These are phyloP conservation scores for Urechis unicinctus DNA, from an alignment of 2,888 invertebrate species.

Conservation along the genomic window DNA sequence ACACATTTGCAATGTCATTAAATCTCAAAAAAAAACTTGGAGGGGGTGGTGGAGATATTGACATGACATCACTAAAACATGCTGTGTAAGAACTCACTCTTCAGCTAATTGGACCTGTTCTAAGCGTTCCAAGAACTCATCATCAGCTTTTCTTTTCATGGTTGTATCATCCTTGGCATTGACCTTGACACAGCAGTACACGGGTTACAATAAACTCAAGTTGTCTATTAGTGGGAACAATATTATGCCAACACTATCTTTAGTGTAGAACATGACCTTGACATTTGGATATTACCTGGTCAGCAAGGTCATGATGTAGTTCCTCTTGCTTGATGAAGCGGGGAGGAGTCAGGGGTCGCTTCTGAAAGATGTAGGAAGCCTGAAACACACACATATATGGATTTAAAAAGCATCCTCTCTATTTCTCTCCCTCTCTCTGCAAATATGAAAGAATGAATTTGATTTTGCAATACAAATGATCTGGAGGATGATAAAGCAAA, in stretches of 20 bases:
- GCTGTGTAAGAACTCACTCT: slow-evolving; percentile 42
- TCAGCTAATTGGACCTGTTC: slow-evolving; percentile 51
- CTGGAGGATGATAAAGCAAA: too few relatives aligned
- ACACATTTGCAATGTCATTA: too few relatives aligned
- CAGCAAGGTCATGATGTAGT: slow-evolving; percentile 34
- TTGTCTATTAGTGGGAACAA: too few relatives aligned
- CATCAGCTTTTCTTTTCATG: slow-evolving; percentile 37
- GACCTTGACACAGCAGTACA: too few relatives aligned
- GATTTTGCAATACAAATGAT: not conserved
- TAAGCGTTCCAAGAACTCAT: slow-evolving; percentile 44
- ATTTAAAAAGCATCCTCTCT: too few relatives aligned
- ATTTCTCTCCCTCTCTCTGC: too few relatives aligned
- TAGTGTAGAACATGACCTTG: too few relatives aligned
- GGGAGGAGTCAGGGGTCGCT: slow-evolving; percentile 46
- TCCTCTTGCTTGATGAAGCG: slow-evolving; percentile 40
- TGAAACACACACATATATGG: slow-evolving; percentile 20
- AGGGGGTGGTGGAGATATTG: not conserved
- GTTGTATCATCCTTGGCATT: slow-evolving; percentile 27
- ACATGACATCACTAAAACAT: not conserved
- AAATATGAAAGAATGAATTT: not conserved
- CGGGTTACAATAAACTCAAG: too few relatives aligned
- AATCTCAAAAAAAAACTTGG: too few relatives aligned
- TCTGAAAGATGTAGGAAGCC: slow-evolving; percentile 48
- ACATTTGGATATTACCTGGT: slow-evolving; percentile 32
- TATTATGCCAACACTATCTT: too few relatives aligned